Base-by-base conservation (phyloP, 2,797 vertebrate species). In the Cyclopterus lumpus region DNA sequence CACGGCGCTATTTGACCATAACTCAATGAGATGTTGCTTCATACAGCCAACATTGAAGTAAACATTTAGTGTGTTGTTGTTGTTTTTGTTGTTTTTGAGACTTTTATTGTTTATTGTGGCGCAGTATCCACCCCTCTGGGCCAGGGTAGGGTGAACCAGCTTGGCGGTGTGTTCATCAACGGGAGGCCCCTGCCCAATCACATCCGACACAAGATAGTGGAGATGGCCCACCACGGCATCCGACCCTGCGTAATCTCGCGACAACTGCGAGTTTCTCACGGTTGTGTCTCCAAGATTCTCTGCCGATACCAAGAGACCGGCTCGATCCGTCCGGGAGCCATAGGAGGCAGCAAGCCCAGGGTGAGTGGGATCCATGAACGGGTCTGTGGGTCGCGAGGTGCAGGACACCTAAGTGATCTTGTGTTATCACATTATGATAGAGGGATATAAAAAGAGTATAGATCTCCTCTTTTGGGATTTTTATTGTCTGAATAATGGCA, bases 211-310 rank as follows among this genome's bases (percentile, higher is more conserved):
- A 99, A 99, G 94, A 99, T 99, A 67, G 98, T 99, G 89, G 98
- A 99, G 92, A 99, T 99, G 98, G 98, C 98, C 14, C 98, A 99
- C 81, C 98, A 99, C 59, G 98, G 98, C 77, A 99, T 99, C 93
- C 93, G 98, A 75, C 98, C 98, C 88, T 99, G 98, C 67, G 98
- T 99, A 77, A 99, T 99, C 93, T 99, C 98, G 81, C 93, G 98
- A 73, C 98, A 99, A 92, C 91, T 99, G 49, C 95, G 97, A 1
- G 98, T 99, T 60, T 99, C 97, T 75, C 98, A 99, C 54, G 97
- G 97, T n/a, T 99, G 97, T 16, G 97, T 99, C 58, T 99, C 98
- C 93, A 99, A 99, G 94, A 99, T 99, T 86, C 96, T 99, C 36
- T 99, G 98, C 86, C 94, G 98, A 73, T 99, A 99, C 93, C 98